Evolutionary conservation across 2,113 vertebrate genomes (phyloP), one percentile per base, ranked within the genome.

Genomic region (Eubucco bourcierii): DNA sequence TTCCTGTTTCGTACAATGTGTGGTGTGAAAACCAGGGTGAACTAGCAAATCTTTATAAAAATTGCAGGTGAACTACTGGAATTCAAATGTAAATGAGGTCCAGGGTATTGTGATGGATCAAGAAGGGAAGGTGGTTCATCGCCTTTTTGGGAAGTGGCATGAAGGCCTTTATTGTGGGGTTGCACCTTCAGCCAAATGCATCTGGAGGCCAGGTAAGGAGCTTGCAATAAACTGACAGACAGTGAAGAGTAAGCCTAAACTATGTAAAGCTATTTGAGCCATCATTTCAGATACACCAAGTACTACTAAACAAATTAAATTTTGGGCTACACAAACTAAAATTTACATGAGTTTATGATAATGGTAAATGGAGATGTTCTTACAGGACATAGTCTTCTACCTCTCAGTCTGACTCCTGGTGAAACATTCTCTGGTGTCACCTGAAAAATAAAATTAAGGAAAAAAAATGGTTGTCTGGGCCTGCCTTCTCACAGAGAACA

Each of bases 81-180:
- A 99, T 94, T 99, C 99, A 23, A 99, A 98, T 74, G 98, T 99
- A 61, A 99, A 99, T 90, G 99, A 99, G 93, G 98, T 99, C 73
- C 99, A 99, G 94, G 99, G 99, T 16, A 98, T 99, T 77, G 98
- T 99, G 90, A 99, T 99, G 97, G 99, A 99, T 87, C 99, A 99
- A 92, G 99, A 99, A 94, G 99, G 99, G 52, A 99, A 99, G 94
- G 98, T 98, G 74, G 98, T 99, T 44, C 99, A 99, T 96, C 98
- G 99, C 65, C 98, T 99, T 10, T 99, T 99, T 97, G 99, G 99
- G 44, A 99, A 99, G 94, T 99, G 99, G 99, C 99, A 99, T 0
- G 99, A 99, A 95, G 99, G 99, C 12, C 98, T 99, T 79, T 99
- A 98, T 85, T 99, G 99, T 52, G 99, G 99, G 1, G 98, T 99